These are phyloP conservation scores for Telmatherina bonti DNA, from an alignment of 2,797 vertebrate genomes.

Conservation along the genomic window DNA sequence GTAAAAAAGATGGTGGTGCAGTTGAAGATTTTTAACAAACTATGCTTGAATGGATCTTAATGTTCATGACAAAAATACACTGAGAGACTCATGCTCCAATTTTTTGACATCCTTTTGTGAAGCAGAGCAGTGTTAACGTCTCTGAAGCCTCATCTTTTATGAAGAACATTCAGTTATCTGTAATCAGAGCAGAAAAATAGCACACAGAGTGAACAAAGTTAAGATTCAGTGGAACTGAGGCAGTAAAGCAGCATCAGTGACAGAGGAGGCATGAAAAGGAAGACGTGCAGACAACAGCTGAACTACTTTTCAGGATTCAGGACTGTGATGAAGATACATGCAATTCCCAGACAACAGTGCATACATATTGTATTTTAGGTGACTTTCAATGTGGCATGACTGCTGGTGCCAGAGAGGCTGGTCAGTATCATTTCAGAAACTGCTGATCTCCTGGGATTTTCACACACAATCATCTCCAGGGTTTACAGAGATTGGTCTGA, in stretches of 20 bases:
- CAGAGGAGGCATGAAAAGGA: constrained; percentile 32
- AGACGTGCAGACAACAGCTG: constrained; percentile 41
- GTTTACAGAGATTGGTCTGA: too few species aligned
- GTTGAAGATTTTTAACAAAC: background rate
- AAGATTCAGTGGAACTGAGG: constrained; percentile 3
- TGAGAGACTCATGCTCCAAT: background rate
- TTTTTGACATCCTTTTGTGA: constrained; percentile 14
- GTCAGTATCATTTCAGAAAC: too few species aligned
- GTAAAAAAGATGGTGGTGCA: background rate
- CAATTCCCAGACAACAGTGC: constrained; percentile 38
- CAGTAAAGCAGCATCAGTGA: constrained; percentile 19
- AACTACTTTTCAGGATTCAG: constrained; percentile 56
- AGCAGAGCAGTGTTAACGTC: constrained; percentile 12
- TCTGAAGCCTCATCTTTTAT: constrained; percentile 21
- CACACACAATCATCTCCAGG: too few species aligned
- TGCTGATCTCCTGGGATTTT: too few species aligned
- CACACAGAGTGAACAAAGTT: constrained; percentile 1
- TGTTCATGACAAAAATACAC: constrained; percentile 2
- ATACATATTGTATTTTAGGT: background rate
- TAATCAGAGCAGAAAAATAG: constrained; percentile 37
- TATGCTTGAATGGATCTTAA: background rate
- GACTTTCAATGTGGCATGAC: too few species aligned
- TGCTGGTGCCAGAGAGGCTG: too few species aligned
- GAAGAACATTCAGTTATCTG: constrained; percentile 26
- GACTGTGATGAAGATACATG: constrained; percentile 35